phyloP scores from a whole-genome alignment of 64 coral and sea anemone genomes.

The Anthopleura sola region DNA sequence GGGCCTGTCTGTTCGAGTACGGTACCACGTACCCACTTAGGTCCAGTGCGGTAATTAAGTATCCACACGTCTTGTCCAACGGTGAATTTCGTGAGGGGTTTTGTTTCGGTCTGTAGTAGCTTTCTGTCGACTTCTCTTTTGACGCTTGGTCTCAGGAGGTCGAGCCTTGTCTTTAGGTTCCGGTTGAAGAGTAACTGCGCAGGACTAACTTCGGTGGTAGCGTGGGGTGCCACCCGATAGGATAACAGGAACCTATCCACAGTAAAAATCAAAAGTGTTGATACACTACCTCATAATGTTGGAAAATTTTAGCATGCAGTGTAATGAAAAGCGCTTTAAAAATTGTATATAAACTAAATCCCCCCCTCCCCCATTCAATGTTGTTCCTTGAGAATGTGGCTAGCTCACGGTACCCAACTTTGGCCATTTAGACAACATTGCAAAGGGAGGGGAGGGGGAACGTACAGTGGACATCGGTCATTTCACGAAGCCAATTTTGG shows the following conservation, averaged over 20 bases:
- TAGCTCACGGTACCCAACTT: too few relatives aligned
- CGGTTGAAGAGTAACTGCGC: conserved; percentile 29
- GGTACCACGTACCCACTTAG: conserved; percentile 26
- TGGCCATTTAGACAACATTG: too few relatives aligned
- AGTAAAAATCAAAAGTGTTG: too few relatives aligned
- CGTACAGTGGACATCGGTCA: too few relatives aligned
- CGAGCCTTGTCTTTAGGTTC: conserved; percentile 33
- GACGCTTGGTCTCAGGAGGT: conserved; percentile 21
- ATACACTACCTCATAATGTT: too few relatives aligned
- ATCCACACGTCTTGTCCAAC: conserved; percentile 22
- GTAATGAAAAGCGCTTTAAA: too few relatives aligned
- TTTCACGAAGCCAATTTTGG: too few relatives aligned
- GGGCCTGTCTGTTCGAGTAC: conserved; percentile 27
- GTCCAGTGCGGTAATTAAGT: conserved; percentile 11
- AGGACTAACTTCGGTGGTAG: conserved; percentile 29
- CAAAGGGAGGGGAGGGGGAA: too few relatives aligned
- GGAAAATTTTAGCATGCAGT: too few relatives aligned
- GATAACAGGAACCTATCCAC: conserved; percentile 21
- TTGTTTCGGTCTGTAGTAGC: conserved; percentile 15
- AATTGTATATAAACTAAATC: too few relatives aligned
- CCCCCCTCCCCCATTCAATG: too few relatives aligned
- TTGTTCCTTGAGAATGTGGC: too few relatives aligned
- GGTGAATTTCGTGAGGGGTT: neutral
- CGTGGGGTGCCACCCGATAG: conserved; percentile 33
- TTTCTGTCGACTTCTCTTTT: conserved; percentile 38